Conservation (phyloP, 1,140 invertebrate species). For the Listronotus oregonensis region DNA sequence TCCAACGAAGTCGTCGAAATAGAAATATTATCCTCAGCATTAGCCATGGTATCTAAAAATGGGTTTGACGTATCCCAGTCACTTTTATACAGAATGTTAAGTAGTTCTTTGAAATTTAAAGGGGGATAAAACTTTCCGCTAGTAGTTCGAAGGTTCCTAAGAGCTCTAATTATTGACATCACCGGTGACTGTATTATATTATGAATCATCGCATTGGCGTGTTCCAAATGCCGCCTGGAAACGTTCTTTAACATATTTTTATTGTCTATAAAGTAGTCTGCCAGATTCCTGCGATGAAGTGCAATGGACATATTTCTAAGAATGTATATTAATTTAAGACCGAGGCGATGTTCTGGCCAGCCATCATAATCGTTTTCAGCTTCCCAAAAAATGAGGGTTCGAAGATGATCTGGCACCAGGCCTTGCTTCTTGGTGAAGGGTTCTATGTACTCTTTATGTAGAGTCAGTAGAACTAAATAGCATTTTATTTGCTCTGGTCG, state of each 20-base stretch:
- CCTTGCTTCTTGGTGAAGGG: slow-evolving; percentile 62
- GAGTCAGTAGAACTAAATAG: slow-evolving; percentile 66
- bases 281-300: slow-evolving; percentile 64
- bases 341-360: slow-evolving; percentile 73
- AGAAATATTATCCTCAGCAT: not conserved
- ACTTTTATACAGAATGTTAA: slow-evolving; percentile 58
- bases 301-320: slow-evolving; percentile 59
- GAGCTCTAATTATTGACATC: slow-evolving; percentile 67
- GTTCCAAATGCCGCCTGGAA: slow-evolving; percentile 64
- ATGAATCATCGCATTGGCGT: slow-evolving; percentile 67
- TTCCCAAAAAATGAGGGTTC: slow-evolving; percentile 75
- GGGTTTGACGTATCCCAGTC: slow-evolving; percentile 26
- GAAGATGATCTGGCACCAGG: slow-evolving; percentile 68
- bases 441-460: slow-evolving; percentile 72
- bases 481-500: slow-evolving; percentile 70
- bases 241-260: slow-evolving; percentile 75
- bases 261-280: slow-evolving; percentile 72
- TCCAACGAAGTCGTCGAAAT: not conserved
- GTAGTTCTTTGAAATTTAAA: slow-evolving; percentile 66
- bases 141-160: slow-evolving; percentile 68
- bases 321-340: slow-evolving; percentile 67
- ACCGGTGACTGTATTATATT: slow-evolving; percentile 67
- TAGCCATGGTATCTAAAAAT: not conserved
- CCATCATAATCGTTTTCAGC: slow-evolving; percentile 69
- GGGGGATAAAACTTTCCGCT: slow-evolving; percentile 63